These are phyloP conservation scores for Tragopan temminckii DNA, from an alignment of 2,797 vertebrate species.

Conservation along the genomic window DNA sequence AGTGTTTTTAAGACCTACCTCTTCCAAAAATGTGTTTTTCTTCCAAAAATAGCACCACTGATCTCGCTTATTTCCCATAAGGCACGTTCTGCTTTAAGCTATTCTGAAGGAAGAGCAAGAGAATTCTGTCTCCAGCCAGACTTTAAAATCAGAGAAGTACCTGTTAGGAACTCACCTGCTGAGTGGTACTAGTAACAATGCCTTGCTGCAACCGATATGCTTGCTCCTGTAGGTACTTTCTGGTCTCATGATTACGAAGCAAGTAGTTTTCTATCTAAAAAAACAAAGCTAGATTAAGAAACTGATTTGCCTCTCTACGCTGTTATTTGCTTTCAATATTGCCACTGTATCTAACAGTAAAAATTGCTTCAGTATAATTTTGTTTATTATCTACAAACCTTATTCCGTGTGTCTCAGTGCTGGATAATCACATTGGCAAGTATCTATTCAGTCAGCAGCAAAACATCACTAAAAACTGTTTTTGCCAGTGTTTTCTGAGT, in stretches of 20 bases:
- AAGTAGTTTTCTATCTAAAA: conserved; percentile 96
- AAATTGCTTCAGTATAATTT: background rate
- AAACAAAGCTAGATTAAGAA: conserved; percentile 15
- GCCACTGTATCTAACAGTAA: background rate
- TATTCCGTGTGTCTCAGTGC: background rate
- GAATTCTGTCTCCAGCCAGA: background rate
- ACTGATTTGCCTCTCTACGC: background rate
- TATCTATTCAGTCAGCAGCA: background rate
- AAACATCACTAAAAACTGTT: background rate
- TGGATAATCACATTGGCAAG: background rate
- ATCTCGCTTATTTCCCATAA: fast-evolving
- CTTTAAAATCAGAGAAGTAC: background rate
- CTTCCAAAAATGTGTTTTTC: background rate
- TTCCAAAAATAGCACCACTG: background rate
- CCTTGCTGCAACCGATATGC: conserved; percentile 97
- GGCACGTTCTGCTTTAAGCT: background rate
- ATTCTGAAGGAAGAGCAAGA: background rate
- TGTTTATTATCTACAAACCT: background rate
- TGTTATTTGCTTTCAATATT: background rate
- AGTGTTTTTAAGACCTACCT: background rate
- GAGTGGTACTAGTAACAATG: conserved; percentile 97
- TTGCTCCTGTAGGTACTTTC: conserved; percentile 96
- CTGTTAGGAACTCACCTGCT: conserved; percentile 85
- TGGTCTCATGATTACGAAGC: conserved; percentile 95
- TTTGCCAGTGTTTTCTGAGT: background rate